Conservation (phyloP, 2,888 invertebrate species). For the Drosophila prolongata region DNA sequence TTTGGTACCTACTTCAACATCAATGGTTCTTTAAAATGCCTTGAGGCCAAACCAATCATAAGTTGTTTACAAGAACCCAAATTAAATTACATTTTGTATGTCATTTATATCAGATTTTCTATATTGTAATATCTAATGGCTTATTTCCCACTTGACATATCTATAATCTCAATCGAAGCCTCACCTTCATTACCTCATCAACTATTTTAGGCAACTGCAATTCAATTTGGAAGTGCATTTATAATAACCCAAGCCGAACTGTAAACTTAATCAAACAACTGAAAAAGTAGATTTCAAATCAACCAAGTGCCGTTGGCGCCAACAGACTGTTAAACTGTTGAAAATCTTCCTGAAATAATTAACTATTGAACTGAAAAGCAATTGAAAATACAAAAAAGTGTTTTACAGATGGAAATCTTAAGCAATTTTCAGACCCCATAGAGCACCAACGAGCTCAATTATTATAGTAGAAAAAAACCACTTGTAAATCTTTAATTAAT, state of each 20-base stretch:
- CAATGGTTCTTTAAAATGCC: not conserved
- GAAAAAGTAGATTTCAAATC: constrained; percentile 22
- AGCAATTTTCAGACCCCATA: constrained; percentile 5
- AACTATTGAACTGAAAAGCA: constrained; percentile 55
- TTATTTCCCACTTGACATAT: constrained; percentile 35
- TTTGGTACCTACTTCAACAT: not conserved
- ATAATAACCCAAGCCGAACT: constrained; percentile 15
- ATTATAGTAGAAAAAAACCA: not conserved
- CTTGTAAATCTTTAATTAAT: not conserved
- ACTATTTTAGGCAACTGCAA: constrained; percentile 56
- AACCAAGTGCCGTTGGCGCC: constrained; percentile 58
- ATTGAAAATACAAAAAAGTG: constrained; percentile 16
- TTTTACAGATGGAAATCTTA: constrained; percentile 29
- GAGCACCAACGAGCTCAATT: not conserved
- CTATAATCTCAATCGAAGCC: constrained; percentile 20
- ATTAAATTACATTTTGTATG: constrained; percentile 4
- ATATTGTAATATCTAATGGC: constrained; percentile 23
- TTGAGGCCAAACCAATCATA: not conserved
- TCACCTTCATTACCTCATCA: constrained; percentile 34
- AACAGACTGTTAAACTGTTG: constrained; percentile 41
- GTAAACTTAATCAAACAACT: constrained; percentile 3
- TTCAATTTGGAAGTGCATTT: constrained; percentile 58
- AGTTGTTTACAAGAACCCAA: constrained; percentile 3
- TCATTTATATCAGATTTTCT: constrained; percentile 21
- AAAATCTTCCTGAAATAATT: constrained; percentile 57